Percentiles rank a stretch among this genome's conserved stretches.
Evolutionary conservation across 2,888 invertebrate genomes (phyloP).

Genomic region (Eupsilia transversa): DNA sequence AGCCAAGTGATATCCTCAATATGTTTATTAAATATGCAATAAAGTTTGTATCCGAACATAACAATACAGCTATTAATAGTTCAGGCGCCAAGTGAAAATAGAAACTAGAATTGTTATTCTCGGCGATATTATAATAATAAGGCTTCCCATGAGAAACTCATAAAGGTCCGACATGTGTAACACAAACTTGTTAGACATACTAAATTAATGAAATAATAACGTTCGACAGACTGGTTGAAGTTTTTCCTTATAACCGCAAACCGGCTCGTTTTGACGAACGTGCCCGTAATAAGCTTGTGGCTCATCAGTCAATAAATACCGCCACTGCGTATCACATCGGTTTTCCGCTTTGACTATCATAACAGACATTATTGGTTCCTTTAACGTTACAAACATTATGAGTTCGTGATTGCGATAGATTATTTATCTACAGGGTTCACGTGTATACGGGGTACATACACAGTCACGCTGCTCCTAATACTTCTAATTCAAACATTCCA

Average conservation of each 20-base stretch:
- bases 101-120: slow-evolving; percentile 1
- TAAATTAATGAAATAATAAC: slow-evolving; percentile 34
- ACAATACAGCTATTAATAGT: slow-evolving; percentile 8
- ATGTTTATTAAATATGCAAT: not conserved
- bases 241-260: slow-evolving; percentile 39
- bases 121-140: slow-evolving; percentile 7
- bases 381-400: slow-evolving; percentile 1
- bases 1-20: not conserved
- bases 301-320: slow-evolving; percentile 27
- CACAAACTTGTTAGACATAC: slow-evolving; percentile 13
- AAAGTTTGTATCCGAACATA: not conserved
- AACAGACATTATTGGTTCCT: slow-evolving; percentile 10
- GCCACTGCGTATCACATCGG: slow-evolving; percentile 6
- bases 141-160: slow-evolving; percentile 18
- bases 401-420: slow-evolving; percentile 1
- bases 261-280: slow-evolving; percentile 14
- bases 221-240: slow-evolving; percentile 5
- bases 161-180: slow-evolving; percentile 6
- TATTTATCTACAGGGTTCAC: not conserved
- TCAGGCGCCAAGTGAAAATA: not conserved
- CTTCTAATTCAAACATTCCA: not conserved
- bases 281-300: slow-evolving; percentile 12
- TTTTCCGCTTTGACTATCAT: slow-evolving; percentile 25
- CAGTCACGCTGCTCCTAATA: not conserved
- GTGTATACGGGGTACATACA: not conserved